A percentile compares a stretch with the other conserved stretches of the same genome.
phyloP scores from a whole-genome alignment of 64 coral and sea anemone species.

The Astreopora myriophthalma region DNA sequence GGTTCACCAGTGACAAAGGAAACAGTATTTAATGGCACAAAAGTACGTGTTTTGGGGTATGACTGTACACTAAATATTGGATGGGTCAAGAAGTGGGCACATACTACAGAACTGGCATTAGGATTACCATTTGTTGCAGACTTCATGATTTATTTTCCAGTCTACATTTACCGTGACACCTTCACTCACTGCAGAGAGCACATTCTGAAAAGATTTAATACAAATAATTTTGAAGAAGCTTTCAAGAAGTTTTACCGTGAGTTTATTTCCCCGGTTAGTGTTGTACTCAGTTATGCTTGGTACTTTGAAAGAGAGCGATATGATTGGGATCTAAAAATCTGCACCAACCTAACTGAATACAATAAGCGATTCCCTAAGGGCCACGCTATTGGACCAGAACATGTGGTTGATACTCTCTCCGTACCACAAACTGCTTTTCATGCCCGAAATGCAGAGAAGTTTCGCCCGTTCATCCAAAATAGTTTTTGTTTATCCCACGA shows the following conservation, averaged over 20 bases:
- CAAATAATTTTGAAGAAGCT: too few species aligned
- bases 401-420: not conserved
- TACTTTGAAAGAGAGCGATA: too few species aligned
- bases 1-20: too few species aligned
- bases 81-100: not conserved
- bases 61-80: too few species aligned
- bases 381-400: conserved; percentile 8
- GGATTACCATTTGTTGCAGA: too few species aligned
- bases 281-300: conserved; percentile 40
- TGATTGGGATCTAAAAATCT: conserved; percentile 45
- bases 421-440: conserved; percentile 60
- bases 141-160: too few species aligned
- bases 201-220: too few species aligned
- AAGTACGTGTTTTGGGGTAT: too few species aligned
- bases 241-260: too few species aligned
- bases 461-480: not conserved
- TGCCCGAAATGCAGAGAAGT: not conserved
- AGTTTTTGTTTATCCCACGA: conserved; percentile 35
- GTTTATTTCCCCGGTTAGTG: conserved; percentile 14
- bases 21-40: too few species aligned
- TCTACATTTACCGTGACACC: too few species aligned
- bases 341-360: not conserved
- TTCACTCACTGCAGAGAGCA: too few species aligned
- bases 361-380: conserved; percentile 1
- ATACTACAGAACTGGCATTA: not conserved